Evolutionary conservation across 53 echinoderm and acorn worm genomes (phyloP).

Genomic region (Holothuria leucospilota): DNA sequence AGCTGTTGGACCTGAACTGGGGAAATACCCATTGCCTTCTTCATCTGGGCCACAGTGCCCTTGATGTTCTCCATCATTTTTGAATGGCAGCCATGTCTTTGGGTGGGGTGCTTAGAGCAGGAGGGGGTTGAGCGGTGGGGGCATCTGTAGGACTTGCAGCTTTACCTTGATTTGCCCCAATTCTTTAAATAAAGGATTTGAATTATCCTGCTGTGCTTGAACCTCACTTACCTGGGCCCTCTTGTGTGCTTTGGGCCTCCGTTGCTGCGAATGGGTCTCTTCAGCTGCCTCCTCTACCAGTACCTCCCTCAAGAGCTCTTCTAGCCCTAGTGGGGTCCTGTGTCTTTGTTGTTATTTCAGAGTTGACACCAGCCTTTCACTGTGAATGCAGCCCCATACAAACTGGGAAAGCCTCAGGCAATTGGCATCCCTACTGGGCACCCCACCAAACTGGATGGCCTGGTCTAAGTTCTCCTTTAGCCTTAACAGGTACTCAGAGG

Average conservation of each 20-base stretch:
- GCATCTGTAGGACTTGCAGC: conserved; percentile 22
- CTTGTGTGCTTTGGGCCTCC: neutral
- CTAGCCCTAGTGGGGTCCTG: neutral
- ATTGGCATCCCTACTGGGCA: conserved; percentile 14
- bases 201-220: too few species aligned
- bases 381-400: conserved; percentile 51
- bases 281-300: neutral
- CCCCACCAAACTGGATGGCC: conserved; percentile 53
- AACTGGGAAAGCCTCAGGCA: conserved; percentile 56
- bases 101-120: neutral
- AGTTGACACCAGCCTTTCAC: conserved; percentile 37
- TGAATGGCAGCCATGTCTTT: conserved; percentile 16
- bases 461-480: conserved; percentile 49
- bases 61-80: conserved; percentile 18
- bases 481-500: conserved; percentile 40
- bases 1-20: neutral
- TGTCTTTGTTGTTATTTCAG: neutral
- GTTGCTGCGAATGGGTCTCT: neutral
- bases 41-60: neutral
- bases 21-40: neutral
- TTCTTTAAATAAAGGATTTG: too few species aligned
- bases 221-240: neutral
- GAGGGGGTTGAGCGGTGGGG: conserved; percentile 18
- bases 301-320: neutral
- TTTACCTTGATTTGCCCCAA: neutral